phyloP scores from a whole-genome alignment of 1,140 invertebrate genomes.

The Hypothenemus hampei region DNA sequence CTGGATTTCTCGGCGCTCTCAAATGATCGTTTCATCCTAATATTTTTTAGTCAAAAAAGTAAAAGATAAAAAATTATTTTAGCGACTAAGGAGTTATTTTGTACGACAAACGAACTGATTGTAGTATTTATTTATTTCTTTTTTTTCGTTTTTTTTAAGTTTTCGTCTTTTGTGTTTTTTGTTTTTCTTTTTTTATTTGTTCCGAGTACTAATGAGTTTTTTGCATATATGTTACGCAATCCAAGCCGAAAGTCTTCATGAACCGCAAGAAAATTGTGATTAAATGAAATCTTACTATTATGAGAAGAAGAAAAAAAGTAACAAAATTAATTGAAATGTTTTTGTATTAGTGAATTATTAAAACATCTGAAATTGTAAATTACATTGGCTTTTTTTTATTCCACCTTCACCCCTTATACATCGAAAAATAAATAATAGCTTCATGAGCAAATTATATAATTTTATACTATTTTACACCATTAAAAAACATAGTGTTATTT shows the following conservation, averaged over 20 bases:
- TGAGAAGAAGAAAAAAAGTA: conserved; percentile 38
- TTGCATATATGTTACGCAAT: conserved; percentile 34
- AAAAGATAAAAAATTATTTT: too few species aligned
- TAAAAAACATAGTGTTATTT: too few species aligned
- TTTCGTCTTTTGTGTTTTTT: conserved; percentile 14
- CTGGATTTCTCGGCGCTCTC: too few species aligned
- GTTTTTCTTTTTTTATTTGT: conserved; percentile 13
- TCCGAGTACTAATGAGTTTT: conserved; percentile 16
- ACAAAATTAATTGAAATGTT: conserved; percentile 42
- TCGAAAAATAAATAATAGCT: too few species aligned
- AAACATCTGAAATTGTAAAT: conserved; percentile 38
- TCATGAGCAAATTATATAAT: too few species aligned
- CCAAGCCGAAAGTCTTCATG: conserved; percentile 42
- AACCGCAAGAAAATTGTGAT: conserved; percentile 42
- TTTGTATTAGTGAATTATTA: conserved; percentile 44
- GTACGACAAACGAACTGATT: conserved; percentile 22
- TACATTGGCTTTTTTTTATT: conserved; percentile 22
- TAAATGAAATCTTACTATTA: conserved; percentile 42
- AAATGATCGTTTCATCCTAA: too few species aligned
- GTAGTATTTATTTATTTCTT: conserved; percentile 24
- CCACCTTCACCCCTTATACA: too few species aligned
- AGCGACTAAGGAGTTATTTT: conserved; percentile 24
- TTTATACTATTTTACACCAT: too few species aligned
- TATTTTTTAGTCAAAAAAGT: too few species aligned
- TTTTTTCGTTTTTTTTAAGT: conserved; percentile 11